A percentile compares a stretch with the other conserved stretches of the same genome.
phyloP scores from a whole-genome alignment of 2,113 vertebrate species.

The Hemiprocne comata region DNA sequence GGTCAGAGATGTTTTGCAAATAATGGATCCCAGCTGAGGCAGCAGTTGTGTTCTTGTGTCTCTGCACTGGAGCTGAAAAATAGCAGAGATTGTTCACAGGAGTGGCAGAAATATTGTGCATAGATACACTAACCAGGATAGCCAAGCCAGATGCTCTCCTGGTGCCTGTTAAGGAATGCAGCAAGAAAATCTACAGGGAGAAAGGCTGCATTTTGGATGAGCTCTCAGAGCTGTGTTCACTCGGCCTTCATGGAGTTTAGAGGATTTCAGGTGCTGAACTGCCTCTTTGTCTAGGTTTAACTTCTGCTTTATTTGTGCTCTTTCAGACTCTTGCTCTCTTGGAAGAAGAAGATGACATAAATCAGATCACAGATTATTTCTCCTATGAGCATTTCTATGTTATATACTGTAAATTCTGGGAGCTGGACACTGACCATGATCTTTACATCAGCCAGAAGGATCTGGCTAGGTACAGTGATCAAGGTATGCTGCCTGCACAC shows the following conservation, averaged over 20 bases:
- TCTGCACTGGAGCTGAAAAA: neutral
- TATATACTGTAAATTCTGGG: slow-evolving; percentile 99
- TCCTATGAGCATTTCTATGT: slow-evolving; percentile 99
- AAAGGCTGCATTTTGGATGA: neutral
- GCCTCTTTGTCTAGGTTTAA: neutral
- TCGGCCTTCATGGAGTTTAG: neutral
- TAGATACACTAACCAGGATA: neutral
- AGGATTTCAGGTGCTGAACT: neutral
- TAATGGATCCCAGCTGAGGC: neutral
- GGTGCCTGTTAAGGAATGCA: neutral
- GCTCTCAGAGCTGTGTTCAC: neutral
- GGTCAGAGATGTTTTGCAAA: neutral
- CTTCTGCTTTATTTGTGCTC: slow-evolving; percentile 8
- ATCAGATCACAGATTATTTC: slow-evolving; percentile 99
- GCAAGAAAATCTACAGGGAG: neutral
- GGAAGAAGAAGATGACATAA: slow-evolving; percentile 99
- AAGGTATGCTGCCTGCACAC: slow-evolving; percentile 79
- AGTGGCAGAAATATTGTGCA: neutral
- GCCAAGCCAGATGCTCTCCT: neutral
- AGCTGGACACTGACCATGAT: slow-evolving; percentile 97
- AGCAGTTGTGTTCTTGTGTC: neutral
- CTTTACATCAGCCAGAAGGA: slow-evolving; percentile 96
- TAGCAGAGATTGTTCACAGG: neutral
- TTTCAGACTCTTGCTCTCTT: slow-evolving; percentile 92
- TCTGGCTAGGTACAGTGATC: slow-evolving; percentile 93